phyloP scores from a whole-genome alignment of 37 sponge, comb jelly and placozoan species.

The Petrosia ficiformis region DNA sequence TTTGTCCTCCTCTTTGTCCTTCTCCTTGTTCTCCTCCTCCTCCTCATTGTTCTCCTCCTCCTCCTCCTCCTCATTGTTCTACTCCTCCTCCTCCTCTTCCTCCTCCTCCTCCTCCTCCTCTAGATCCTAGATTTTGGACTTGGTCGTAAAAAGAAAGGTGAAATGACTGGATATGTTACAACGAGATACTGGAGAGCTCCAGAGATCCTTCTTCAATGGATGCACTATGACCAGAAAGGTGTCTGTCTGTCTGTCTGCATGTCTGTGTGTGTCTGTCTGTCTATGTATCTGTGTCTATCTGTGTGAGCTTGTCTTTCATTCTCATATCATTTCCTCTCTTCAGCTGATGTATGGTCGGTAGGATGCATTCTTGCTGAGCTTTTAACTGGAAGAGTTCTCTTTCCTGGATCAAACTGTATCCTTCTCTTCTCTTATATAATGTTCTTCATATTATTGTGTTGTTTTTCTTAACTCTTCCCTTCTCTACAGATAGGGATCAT shows the following conservation, averaged over 20 bases:
- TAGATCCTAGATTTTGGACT: slow-evolving; percentile 63
- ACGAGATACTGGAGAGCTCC: slow-evolving; percentile 62
- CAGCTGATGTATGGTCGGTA: slow-evolving; percentile 63
- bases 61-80: too few relatives aligned
- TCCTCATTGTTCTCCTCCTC: neutral
- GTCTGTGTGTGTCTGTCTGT: too few relatives aligned
- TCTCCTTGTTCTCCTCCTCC: neutral
- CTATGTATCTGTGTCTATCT: too few relatives aligned
- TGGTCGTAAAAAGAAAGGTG: slow-evolving; percentile 20
- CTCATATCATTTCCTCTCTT: too few relatives aligned
- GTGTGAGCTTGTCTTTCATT: too few relatives aligned
- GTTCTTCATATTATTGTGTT: neutral
- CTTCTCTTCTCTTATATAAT: neutral
- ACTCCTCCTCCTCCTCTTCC: too few relatives aligned
- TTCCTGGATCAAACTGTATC: slow-evolving; percentile 53
- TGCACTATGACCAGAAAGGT: slow-evolving; percentile 28
- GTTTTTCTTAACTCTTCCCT: neutral
- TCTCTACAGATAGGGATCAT: slow-evolving; percentile 77
- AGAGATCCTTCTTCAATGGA: slow-evolving; percentile 59
- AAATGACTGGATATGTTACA: slow-evolving; percentile 59
- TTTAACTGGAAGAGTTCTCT: slow-evolving; percentile 46
- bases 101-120: neutral
- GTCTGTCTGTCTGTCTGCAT: too few relatives aligned
- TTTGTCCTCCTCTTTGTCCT: too few relatives aligned
- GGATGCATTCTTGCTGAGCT: slow-evolving; percentile 61